Base-by-base conservation (phyloP, 2,113 vertebrate species). In the Centropus unirufus region DNA sequence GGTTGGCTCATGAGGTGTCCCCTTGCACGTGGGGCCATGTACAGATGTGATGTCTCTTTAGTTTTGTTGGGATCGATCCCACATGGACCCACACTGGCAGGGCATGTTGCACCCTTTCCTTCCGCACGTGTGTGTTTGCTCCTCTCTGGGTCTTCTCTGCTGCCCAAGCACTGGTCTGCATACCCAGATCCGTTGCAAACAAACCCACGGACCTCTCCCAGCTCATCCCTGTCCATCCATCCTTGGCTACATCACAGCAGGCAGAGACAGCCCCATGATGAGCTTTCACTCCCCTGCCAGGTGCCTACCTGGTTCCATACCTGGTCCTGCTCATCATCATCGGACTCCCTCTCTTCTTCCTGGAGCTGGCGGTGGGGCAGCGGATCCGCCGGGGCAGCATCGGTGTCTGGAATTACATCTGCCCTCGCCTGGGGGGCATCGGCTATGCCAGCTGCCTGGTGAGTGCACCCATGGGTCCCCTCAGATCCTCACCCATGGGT, bases 311-410 rank as follows among this genome's bases (percentile, higher is more conserved):
- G 91, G 98, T 99, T 55, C 99, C 99, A 1, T 99, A 99, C 97
- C 98, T 98, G 78, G 98, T 99, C 83, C 98, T 99, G 75, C 99
- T 99, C n/a, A 62, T 99, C 96, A 98, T 99, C 91, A 99, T 99
- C 1, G 99, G 99, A 80, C 98, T 99, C 90, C 99, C 99, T 1
- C 98, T 99, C 64, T 99, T 99, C 97, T 99, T 99, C 98, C 98
- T 99, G 98, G 99, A 99, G 98, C 95, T 99, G 98, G 99, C 99
- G 0, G 99, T 99, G 97, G 99, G 99, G 72, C 99, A 99, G 98
- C 98, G 99, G 90, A 99, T 99, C 96, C 98, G 99, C 29, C 98
- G 99, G 2, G 99, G 99, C 91, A 99, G 99, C 98, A 99, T 99
- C 2, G 99, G 99, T 0, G 99, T 99, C 89, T 99, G 99, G 99